Percentiles rank a stretch among this genome's conserved stretches.
Evolutionary conservation across 1,140 invertebrate species (phyloP).

Genomic region (Calliphora vicina): DNA sequence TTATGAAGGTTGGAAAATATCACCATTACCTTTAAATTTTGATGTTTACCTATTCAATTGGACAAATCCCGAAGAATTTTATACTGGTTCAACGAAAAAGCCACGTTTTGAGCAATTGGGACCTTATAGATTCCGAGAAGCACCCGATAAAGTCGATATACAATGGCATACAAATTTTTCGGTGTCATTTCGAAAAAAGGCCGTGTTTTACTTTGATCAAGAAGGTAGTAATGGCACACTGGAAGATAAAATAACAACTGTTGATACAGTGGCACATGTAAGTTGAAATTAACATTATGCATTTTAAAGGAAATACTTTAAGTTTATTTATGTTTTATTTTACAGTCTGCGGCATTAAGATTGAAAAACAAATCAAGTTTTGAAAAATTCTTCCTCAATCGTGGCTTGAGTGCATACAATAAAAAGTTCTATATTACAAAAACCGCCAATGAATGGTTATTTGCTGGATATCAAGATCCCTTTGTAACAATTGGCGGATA

Average conservation of each 20-base stretch:
- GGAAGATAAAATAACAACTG: conserved; percentile 76
- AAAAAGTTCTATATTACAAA: conserved; percentile 64
- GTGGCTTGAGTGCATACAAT: conserved; percentile 46
- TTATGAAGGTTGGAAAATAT: conserved; percentile 75
- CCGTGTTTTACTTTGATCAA: conserved; percentile 79
- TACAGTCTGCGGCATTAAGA: conserved; percentile 71
- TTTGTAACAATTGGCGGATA: conserved; percentile 71
- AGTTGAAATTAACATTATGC: conserved; percentile 64
- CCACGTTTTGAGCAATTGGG: conserved; percentile 75
- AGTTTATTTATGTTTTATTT: conserved; percentile 8
- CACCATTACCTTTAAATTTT: conserved; percentile 78
- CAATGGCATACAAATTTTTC: conserved; percentile 74
- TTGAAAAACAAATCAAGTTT: neutral
- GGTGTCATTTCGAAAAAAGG: conserved; percentile 80
- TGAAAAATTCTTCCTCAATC: neutral
- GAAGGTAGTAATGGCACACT: conserved; percentile 78
- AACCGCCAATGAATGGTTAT: conserved; percentile 75
- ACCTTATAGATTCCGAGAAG: conserved; percentile 79
- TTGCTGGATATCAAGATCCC: conserved; percentile 76
- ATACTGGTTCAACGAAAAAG: conserved; percentile 64
- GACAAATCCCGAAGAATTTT: conserved; percentile 76
- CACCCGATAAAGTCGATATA: conserved; percentile 75
- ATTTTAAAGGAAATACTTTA: conserved; percentile 52
- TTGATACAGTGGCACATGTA: conserved; percentile 81
- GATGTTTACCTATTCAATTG: conserved; percentile 84